These are phyloP conservation scores for Crocidura indochinensis DNA, from an alignment of 2,797 vertebrate genomes.

Conservation along the genomic window DNA sequence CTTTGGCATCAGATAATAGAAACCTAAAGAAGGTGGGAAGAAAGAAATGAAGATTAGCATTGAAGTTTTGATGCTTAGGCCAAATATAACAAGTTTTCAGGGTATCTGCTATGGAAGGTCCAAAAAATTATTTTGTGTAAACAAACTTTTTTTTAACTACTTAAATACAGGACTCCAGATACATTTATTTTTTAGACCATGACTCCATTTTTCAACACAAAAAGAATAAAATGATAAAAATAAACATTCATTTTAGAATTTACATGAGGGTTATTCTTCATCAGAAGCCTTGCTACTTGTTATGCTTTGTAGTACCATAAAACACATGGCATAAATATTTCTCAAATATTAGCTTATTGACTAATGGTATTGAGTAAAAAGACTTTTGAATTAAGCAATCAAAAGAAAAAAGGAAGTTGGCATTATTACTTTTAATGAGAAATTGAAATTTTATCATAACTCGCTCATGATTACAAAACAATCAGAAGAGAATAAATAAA, in stretches of 20 bases:
- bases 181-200: neutral
- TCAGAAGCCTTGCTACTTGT: constrained; percentile 46
- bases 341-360: constrained; percentile 74
- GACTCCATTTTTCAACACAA: neutral
- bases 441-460: constrained; percentile 73
- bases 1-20: constrained; percentile 43
- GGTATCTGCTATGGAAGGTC: neutral
- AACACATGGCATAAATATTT: constrained; percentile 71
- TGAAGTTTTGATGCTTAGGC: neutral
- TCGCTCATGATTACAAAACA: constrained; percentile 55
- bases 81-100: neutral
- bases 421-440: constrained; percentile 68
- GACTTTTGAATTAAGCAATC: constrained; percentile 62
- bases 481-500: constrained; percentile 52
- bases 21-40: neutral
- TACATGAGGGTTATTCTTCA: constrained; percentile 55
- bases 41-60: neutral
- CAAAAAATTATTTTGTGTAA: neutral
- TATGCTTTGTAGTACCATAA: constrained; percentile 59
- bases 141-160: constrained; percentile 32
- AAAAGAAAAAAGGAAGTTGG: constrained; percentile 64
- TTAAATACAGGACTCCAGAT: neutral
- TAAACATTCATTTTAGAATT: constrained; percentile 34
- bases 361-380: constrained; percentile 63
- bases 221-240: constrained; percentile 39